A percentile compares a stretch with the other conserved stretches of the same genome.
phyloP scores from a whole-genome alignment of 2,888 invertebrate genomes.

The Notocelia uddmanniana region DNA sequence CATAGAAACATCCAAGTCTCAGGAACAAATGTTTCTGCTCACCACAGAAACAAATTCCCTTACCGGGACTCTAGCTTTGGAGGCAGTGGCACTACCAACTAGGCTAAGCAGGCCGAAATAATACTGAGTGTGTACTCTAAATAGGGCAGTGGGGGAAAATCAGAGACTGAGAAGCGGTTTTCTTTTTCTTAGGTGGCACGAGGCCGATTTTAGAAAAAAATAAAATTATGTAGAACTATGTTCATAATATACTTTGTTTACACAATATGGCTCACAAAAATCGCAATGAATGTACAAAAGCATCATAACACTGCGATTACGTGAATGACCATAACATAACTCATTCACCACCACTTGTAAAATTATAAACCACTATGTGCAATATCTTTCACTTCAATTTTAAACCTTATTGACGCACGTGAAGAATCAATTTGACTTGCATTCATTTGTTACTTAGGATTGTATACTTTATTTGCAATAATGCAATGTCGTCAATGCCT shows the following conservation, averaged over 20 bases:
- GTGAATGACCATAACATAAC: constrained; percentile 20
- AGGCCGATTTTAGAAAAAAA: too few species aligned
- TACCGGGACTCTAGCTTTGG: too few species aligned
- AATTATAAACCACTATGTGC: background rate
- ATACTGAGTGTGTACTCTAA: too few species aligned
- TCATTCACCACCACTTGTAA: constrained; percentile 2
- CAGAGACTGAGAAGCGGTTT: too few species aligned
- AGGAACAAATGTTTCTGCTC: too few species aligned
- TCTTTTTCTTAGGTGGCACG: too few species aligned
- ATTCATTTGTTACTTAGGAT: background rate
- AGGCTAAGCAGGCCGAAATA: too few species aligned
- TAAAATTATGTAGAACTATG: too few species aligned
- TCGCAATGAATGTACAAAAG: background rate
- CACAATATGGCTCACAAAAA: background rate
- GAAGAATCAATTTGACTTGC: background rate
- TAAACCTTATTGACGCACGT: background rate
- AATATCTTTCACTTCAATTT: background rate
- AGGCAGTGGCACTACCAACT: too few species aligned
- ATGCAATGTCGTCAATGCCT: constrained; percentile 1
- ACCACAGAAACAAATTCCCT: too few species aligned
- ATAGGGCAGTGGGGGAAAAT: too few species aligned
- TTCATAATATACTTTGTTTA: constrained; percentile 1
- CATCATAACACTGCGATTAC: constrained; percentile 7
- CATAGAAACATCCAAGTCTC: too few species aligned
- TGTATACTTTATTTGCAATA: background rate